phyloP scores from a whole-genome alignment of 1,140 invertebrate species.

The Drosophila littoralis region DNA sequence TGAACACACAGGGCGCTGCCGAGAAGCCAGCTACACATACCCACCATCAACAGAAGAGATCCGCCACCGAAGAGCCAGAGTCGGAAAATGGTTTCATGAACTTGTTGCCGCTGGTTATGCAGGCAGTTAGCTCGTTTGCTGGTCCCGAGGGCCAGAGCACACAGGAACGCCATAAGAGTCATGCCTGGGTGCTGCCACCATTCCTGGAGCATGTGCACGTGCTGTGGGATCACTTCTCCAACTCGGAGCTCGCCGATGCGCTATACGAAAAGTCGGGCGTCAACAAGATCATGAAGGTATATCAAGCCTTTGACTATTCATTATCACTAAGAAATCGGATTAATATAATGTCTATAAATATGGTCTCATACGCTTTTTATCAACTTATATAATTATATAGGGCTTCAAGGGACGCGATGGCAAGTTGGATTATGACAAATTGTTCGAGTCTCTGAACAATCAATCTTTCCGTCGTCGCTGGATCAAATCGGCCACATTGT shows the following conservation, averaged over 20 bases:
- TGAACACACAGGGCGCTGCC: constrained; percentile 84
- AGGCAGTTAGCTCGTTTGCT: constrained; percentile 86
- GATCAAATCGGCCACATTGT: constrained; percentile 90
- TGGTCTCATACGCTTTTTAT: too few relatives aligned
- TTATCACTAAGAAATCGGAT: too few relatives aligned
- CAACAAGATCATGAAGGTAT: constrained; percentile 87
- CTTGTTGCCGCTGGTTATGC: constrained; percentile 88
- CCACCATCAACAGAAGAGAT: constrained; percentile 65
- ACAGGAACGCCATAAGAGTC: constrained; percentile 88
- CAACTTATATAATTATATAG: constrained; percentile 36
- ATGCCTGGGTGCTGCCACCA: constrained; percentile 89
- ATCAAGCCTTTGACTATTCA: neutral
- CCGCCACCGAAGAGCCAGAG: constrained; percentile 50
- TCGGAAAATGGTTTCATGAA: constrained; percentile 86
- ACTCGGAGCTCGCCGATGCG: constrained; percentile 90
- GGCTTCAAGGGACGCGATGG: constrained; percentile 88
- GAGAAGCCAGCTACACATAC: constrained; percentile 28
- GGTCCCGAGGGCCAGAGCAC: constrained; percentile 85
- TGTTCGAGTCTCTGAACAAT: constrained; percentile 91
- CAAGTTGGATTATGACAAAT: constrained; percentile 88
- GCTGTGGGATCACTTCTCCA: constrained; percentile 91
- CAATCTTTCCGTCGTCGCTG: constrained; percentile 90
- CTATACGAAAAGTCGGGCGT: constrained; percentile 90
- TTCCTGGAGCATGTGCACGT: constrained; percentile 90
- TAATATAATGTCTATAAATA: too few relatives aligned